Evolutionary conservation across 2,113 vertebrate species (phyloP).

Genomic region (Saguinus midas): DNA sequence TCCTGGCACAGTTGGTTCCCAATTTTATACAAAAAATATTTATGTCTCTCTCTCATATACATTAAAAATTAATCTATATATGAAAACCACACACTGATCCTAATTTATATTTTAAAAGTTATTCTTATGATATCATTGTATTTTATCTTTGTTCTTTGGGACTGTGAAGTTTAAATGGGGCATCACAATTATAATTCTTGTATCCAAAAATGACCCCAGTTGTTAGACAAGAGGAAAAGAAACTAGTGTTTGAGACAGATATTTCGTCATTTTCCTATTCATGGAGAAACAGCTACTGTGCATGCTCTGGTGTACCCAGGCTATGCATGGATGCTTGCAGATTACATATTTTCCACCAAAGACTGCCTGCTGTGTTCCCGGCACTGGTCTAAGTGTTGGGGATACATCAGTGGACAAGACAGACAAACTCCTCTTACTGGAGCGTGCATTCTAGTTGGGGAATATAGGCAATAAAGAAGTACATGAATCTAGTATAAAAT

Average conservation of each 20-base stretch:
- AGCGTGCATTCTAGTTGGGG: background rate
- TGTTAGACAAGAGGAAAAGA: conserved; percentile 55
- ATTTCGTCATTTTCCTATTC: background rate
- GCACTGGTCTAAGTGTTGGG: background rate
- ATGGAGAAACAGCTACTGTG: background rate
- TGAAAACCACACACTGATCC: background rate
- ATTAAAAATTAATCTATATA: background rate
- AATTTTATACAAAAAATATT: background rate
- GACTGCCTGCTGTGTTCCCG: background rate
- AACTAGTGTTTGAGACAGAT: background rate
- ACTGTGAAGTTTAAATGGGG: background rate
- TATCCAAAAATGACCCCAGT: background rate
- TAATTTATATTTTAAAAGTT: background rate
- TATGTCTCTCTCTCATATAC: no score
- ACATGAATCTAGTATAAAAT: background rate
- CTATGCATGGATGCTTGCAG: background rate
- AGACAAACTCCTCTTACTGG: background rate
- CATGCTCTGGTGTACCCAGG: background rate
- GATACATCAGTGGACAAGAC: background rate
- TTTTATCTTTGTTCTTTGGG: conserved; percentile 7
- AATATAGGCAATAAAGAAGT: background rate
- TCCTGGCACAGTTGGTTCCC: background rate
- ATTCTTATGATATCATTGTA: background rate
- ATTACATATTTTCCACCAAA: background rate
- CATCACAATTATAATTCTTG: background rate